These are phyloP conservation scores for Anolis apletophallus DNA, from an alignment of 2,797 vertebrate species.

Conservation along the genomic window DNA sequence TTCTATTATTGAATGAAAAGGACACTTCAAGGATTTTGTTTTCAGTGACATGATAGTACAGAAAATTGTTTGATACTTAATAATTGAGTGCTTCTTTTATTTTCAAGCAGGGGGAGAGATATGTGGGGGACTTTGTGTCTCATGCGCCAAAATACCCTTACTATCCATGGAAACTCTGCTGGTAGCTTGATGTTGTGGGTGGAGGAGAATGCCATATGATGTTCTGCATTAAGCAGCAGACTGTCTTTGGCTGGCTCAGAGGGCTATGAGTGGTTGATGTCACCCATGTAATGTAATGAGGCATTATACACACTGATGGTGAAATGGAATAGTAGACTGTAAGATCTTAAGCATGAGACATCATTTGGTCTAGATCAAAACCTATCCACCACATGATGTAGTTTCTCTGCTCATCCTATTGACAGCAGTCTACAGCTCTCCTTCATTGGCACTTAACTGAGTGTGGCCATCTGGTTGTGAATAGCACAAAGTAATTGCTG, in stretches of 20 bases:
- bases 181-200: background rate
- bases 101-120: background rate
- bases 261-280: background rate
- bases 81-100: no score
- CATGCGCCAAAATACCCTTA: no score
- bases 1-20: background rate
- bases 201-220: background rate
- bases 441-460: conserved; percentile 24
- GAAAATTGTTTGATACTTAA: background rate
- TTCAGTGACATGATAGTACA: background rate
- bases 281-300: background rate
- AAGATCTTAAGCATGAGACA: background rate
- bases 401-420: background rate
- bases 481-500: conserved; percentile 51
- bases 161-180: background rate
- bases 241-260: background rate
- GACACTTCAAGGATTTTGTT: background rate
- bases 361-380: background rate
- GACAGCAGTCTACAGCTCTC: background rate
- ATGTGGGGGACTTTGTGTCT: background rate
- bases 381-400: conserved; percentile 30
- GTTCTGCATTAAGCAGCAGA: background rate
- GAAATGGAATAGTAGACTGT: background rate
- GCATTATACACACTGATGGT: background rate
- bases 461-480: conserved; percentile 37